These are phyloP conservation scores for Stramonita haemastoma DNA, from an alignment of 2,888 invertebrate species.

Conservation along the genomic window DNA sequence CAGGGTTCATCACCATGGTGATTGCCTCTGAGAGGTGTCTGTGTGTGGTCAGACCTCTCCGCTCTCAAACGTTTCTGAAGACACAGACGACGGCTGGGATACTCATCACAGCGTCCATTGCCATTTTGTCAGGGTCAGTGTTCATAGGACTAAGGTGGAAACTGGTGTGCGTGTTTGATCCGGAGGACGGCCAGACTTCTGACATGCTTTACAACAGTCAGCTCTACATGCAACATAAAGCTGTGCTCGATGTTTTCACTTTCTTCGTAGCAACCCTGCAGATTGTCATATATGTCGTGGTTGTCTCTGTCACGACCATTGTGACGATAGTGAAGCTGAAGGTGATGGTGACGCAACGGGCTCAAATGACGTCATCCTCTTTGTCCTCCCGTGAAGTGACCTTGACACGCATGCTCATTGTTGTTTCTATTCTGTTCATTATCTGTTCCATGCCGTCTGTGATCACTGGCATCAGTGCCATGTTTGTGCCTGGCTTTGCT, in stretches of 20 bases:
- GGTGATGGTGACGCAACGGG: background rate
- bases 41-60: conserved; percentile 14
- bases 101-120: background rate
- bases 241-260: background rate
- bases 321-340: conserved; percentile 8
- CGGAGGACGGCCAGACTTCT: background rate
- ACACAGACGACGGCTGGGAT: background rate
- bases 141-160: background rate
- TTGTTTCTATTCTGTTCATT: background rate
- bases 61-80: background rate
- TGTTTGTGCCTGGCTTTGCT: background rate
- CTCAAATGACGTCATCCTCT: background rate
- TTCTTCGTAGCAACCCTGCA: background rate
- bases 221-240: background rate
- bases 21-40: conserved; percentile 2
- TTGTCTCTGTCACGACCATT: background rate
- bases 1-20: background rate
- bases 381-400: conserved; percentile 5
- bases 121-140: background rate
- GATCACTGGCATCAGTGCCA: background rate
- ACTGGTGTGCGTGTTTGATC: background rate
- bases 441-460: background rate
- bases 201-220: background rate
- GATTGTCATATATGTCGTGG: background rate
- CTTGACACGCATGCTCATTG: background rate